Percentiles rank a stretch among this genome's conserved stretches.
These are phyloP conservation scores for Phasianus colchicus DNA, from an alignment of 2,113 vertebrate species.

Conservation along the genomic window DNA sequence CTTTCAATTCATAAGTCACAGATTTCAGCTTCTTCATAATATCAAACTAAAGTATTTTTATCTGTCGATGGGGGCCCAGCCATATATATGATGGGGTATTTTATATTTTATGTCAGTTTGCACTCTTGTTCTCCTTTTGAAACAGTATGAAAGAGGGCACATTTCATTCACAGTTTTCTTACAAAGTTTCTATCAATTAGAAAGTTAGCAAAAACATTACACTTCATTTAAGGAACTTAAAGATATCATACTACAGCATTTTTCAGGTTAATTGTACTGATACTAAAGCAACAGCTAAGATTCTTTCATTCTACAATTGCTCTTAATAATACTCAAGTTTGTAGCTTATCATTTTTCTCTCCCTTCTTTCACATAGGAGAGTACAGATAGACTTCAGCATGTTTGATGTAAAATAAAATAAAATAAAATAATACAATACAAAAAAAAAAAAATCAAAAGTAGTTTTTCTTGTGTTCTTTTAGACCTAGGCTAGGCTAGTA, in stretches of 20 bases:
- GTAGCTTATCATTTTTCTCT: neutral
- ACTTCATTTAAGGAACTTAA: neutral
- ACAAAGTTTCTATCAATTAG: neutral
- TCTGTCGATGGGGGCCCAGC: neutral
- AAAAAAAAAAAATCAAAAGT: neutral
- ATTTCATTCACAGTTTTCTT: neutral
- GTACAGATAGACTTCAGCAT: neutral
- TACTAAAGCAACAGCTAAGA: neutral
- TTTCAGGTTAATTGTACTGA: neutral
- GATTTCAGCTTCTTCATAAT: neutral
- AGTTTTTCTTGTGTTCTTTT: neutral
- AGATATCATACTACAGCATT: neutral
- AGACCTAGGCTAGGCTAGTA: neutral
- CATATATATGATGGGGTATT: neutral
- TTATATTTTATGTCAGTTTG: neutral
- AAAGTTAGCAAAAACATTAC: neutral
- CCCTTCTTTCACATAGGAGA: neutral
- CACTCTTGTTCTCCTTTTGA: neutral
- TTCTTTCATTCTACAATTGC: neutral
- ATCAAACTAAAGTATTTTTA: neutral
- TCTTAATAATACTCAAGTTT: neutral
- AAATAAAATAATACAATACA: too few relatives aligned
- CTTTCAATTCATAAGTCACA: neutral
- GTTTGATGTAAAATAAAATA: neutral
- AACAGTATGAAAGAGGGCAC: fast-evolving